Conservation (phyloP, 2,888 invertebrate species). For the Mystacides longicornis region DNA sequence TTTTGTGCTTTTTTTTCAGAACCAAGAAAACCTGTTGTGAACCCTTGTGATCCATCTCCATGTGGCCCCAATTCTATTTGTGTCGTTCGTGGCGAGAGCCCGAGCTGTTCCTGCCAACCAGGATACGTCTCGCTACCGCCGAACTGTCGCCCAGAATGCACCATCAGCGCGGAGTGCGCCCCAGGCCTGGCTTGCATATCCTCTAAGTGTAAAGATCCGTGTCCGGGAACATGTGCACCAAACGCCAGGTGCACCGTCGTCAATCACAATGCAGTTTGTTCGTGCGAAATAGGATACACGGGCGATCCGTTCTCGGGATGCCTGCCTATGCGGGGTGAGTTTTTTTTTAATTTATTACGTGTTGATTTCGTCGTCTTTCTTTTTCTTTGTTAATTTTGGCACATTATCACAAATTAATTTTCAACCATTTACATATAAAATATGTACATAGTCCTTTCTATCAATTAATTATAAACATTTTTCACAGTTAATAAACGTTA, state of each 20-base stretch:
- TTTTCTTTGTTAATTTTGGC: constrained; percentile 1
- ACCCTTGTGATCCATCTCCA: constrained; percentile 61
- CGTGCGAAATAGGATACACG: constrained; percentile 51
- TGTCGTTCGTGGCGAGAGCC: constrained; percentile 51
- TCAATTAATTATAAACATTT: too few relatives aligned
- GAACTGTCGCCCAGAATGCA: constrained; percentile 62
- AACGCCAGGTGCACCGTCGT: constrained; percentile 52
- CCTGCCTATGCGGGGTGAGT: constrained; percentile 30
- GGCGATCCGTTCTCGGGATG: constrained; percentile 59
- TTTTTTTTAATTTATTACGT: constrained; percentile 7
- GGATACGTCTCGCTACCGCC: constrained; percentile 58
- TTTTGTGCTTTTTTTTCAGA: constrained; percentile 7
- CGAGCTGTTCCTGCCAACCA: constrained; percentile 56
- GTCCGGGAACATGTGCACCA: constrained; percentile 58
- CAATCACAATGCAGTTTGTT: constrained; percentile 58
- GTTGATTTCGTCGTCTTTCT: not conserved
- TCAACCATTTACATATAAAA: not conserved
- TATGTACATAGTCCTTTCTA: not conserved
- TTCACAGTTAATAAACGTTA: too few relatives aligned
- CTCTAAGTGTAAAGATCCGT: constrained; percentile 58
- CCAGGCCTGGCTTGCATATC: constrained; percentile 56
- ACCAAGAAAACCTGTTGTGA: constrained; percentile 22
- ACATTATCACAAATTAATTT: not conserved
- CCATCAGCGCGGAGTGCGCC: constrained; percentile 61
- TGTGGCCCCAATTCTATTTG: constrained; percentile 61